Evolutionary conservation across 2,797 vertebrate species (phyloP).

Genomic region (Kryptolebias ocellatus): DNA sequence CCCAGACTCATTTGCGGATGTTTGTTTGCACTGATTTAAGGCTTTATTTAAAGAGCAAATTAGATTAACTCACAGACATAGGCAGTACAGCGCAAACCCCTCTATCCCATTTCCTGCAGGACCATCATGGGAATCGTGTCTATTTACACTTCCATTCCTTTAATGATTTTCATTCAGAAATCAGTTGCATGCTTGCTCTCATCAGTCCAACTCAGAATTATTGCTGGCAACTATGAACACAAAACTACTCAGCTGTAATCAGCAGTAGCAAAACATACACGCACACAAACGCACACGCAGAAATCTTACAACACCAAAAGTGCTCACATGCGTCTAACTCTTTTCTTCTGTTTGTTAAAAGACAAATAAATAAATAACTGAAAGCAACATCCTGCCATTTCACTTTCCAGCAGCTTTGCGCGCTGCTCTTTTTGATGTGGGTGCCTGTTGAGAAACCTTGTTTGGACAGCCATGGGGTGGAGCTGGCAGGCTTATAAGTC

Average conservation of each 20-base stretch:
- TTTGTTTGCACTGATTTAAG: constrained; percentile 72
- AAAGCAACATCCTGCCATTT: constrained; percentile 79
- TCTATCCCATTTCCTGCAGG: constrained; percentile 57
- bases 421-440: constrained; percentile 88
- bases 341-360: constrained; percentile 73
- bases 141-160: constrained; percentile 69
- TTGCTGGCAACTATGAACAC: constrained; percentile 54
- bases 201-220: constrained; percentile 53
- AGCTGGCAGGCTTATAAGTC: constrained; percentile 87
- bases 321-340: constrained; percentile 61
- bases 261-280: constrained; percentile 59
- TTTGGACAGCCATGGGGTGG: constrained; percentile 89
- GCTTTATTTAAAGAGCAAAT: constrained; percentile 69
- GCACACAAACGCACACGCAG: background rate
- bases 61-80: constrained; percentile 60
- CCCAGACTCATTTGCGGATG: constrained; percentile 59
- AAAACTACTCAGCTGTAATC: constrained; percentile 57
- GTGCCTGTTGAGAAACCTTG: constrained; percentile 88
- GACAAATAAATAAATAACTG: constrained; percentile 77
- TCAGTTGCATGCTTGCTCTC: constrained; percentile 60
- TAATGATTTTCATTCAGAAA: constrained; percentile 73
- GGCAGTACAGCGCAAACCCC: constrained; percentile 56
- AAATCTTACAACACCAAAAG: constrained; percentile 31
- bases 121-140: constrained; percentile 55
- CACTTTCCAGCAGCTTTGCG: constrained; percentile 80